Percentiles rank a stretch among this genome's conserved stretches.
Conservation (phyloP, 2,113 vertebrate species). For the Nothoprocta pentlandii region DNA sequence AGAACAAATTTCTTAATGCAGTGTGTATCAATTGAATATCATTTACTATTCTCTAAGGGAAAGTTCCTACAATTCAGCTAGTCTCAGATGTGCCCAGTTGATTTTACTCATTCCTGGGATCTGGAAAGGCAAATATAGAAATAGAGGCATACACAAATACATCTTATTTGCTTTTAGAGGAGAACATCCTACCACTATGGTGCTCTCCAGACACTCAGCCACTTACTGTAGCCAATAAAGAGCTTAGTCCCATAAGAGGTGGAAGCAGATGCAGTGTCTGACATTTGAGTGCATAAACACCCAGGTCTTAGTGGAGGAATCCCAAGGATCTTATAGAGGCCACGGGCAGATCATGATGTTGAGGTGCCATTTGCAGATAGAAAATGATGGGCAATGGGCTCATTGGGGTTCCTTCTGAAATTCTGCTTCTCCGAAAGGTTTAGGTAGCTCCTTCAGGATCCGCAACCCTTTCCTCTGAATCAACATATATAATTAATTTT, state of each 20-base stretch:
- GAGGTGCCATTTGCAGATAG: neutral
- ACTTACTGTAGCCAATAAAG: neutral
- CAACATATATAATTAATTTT: neutral
- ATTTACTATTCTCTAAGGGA: neutral
- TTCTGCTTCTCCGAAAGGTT: neutral
- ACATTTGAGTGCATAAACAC: neutral
- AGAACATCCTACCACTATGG: neutral
- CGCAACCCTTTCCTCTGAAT: neutral
- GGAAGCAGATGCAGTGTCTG: neutral
- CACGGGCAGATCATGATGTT: fast-evolving
- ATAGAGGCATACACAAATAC: neutral
- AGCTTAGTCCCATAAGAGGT: neutral
- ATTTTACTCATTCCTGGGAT: neutral
- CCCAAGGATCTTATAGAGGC: neutral
- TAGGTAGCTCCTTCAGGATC: neutral
- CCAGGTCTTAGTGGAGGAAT: neutral
- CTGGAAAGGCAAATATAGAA: neutral
- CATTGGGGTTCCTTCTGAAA: neutral
- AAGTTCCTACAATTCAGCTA: neutral
- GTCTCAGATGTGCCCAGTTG: neutral
- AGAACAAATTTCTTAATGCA: neutral
- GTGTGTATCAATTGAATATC: neutral
- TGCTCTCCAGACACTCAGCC: neutral
- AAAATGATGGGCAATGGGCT: fast-evolving
- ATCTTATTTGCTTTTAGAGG: neutral